Conservation (phyloP, 2,888 invertebrate genomes). For the Glyphotaelius pellucidus region DNA sequence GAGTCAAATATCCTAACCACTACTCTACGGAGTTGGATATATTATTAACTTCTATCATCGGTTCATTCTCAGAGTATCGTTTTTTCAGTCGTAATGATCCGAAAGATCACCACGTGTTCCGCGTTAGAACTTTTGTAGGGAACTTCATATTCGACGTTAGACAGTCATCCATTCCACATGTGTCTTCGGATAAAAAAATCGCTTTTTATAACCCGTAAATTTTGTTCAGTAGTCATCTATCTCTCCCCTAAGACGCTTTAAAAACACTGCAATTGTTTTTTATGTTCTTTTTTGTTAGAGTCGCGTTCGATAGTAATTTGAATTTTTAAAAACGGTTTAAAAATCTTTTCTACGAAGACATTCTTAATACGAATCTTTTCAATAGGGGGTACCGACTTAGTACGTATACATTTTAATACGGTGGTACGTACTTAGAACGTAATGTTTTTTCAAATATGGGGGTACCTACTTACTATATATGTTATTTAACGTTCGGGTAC, state of each 20-base stretch:
- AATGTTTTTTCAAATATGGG: too few relatives aligned
- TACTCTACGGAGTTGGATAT: background rate
- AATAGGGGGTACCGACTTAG: background rate
- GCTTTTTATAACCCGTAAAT: conserved; percentile 43
- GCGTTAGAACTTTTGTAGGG: background rate
- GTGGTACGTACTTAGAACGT: too few relatives aligned
- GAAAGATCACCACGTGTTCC: conserved; percentile 2
- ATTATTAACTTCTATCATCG: background rate
- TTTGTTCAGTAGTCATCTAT: background rate
- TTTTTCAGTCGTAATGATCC: background rate
- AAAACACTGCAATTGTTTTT: background rate
- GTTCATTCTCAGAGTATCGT: background rate
- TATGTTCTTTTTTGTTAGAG: background rate
- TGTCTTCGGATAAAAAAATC: conserved; percentile 55
- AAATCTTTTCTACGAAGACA: background rate
- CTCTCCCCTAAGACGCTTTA: conserved; percentile 5
- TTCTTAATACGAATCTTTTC: background rate
- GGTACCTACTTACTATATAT: background rate
- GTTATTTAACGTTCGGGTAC: background rate
- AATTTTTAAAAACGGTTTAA: background rate
- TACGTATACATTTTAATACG: too few relatives aligned
- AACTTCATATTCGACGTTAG: conserved; percentile 8
- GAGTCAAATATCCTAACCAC: background rate
- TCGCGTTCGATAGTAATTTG: background rate
- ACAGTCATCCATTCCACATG: conserved; percentile 52